Conservation (phyloP, 2,888 invertebrate species). For the Gastrophysa polygoni region DNA sequence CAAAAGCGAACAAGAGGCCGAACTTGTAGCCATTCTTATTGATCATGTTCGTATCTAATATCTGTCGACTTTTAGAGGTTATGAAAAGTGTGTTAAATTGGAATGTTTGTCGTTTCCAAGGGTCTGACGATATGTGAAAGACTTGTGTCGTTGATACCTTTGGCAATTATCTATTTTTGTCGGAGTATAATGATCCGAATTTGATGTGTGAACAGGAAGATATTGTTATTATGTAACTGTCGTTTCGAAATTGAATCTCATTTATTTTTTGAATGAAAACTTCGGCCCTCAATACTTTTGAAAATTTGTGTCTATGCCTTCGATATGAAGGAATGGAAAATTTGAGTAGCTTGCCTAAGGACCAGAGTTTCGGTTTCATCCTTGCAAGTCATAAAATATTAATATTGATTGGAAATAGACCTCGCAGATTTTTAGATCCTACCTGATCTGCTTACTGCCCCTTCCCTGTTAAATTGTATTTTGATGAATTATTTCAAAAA, state of each 20-base stretch:
- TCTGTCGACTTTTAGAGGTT: slow-evolving; percentile 49
- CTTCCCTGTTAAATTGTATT: no score
- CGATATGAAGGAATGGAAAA: no score
- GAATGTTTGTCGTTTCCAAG: slow-evolving; percentile 28
- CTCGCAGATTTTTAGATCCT: no score
- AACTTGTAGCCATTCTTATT: slow-evolving; percentile 48
- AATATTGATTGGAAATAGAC: no score
- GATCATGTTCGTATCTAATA: slow-evolving; percentile 54
- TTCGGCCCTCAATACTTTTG: no score
- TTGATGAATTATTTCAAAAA: no score
- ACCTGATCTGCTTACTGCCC: no score
- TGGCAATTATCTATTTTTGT: slow-evolving; percentile 11
- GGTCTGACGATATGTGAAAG: slow-evolving; percentile 25
- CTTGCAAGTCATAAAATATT: no score
- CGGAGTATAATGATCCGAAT: slow-evolving; percentile 15
- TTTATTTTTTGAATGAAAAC: no score
- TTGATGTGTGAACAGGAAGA: slow-evolving; percentile 1
- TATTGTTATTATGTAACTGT: not conserved
- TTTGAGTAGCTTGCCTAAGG: no score
- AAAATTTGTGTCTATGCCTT: no score
- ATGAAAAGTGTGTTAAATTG: slow-evolving; percentile 31
- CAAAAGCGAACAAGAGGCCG: slow-evolving; percentile 50
- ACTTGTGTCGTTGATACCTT: slow-evolving; percentile 3
- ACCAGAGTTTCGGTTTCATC: no score
- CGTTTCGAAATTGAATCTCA: not conserved